phyloP scores from a whole-genome alignment of 2,888 invertebrate species.

The Meganola albula region DNA sequence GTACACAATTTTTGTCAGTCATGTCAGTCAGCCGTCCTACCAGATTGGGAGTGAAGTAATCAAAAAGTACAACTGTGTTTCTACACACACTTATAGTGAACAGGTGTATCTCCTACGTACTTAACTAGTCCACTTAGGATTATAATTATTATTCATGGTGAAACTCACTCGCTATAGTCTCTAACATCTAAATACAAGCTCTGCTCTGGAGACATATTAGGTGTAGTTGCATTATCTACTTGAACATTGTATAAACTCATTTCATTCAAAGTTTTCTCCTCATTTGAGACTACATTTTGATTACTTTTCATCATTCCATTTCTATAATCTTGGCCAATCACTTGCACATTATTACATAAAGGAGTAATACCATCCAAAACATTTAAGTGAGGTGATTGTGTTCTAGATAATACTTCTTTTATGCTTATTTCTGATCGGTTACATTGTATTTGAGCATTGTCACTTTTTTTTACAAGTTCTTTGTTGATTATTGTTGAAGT shows the following conservation, averaged over 20 bases:
- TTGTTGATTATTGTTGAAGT: slow-evolving; percentile 69
- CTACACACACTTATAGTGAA: no score
- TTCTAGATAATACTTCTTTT: slow-evolving; percentile 53
- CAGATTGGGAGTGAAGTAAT: no score
- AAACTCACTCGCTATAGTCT: slow-evolving; percentile 70
- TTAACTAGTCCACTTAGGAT: no score
- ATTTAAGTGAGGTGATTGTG: slow-evolving; percentile 50
- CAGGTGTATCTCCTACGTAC: no score
- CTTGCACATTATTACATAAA: slow-evolving; percentile 27
- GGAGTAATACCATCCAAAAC: slow-evolving; percentile 66
- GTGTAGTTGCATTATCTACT: slow-evolving; percentile 67
- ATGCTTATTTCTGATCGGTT: slow-evolving; percentile 65
- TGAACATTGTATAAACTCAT: slow-evolving; percentile 66
- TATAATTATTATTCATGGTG: background rate
- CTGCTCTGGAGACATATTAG: slow-evolving; percentile 66
- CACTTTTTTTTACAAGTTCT: slow-evolving; percentile 47
- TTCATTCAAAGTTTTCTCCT: slow-evolving; percentile 66
- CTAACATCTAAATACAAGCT: slow-evolving; percentile 65
- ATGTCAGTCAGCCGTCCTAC: no score
- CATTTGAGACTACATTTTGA: slow-evolving; percentile 32
- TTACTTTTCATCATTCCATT: slow-evolving; percentile 8
- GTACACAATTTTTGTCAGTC: no score
- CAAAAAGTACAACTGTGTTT: no score
- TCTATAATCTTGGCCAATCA: slow-evolving; percentile 16
- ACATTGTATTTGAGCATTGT: slow-evolving; percentile 62